Percentiles rank a stretch among this genome's conserved stretches.
Conservation (phyloP, 2,797 vertebrate species). For the Catamblyrhynchus diadema region DNA sequence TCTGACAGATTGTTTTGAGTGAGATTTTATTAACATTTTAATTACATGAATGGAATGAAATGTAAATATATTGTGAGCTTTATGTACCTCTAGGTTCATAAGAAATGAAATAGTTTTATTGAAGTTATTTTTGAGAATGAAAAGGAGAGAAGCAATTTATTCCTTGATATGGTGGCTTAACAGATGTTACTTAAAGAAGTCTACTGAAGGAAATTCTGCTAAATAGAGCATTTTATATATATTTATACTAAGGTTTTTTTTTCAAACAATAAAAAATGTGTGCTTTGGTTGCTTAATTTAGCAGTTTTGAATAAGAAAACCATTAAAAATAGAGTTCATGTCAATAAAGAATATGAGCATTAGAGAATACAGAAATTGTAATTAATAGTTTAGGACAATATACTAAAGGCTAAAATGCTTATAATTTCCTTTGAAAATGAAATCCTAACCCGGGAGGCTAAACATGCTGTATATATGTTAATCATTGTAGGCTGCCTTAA, state of each 20-base stretch:
- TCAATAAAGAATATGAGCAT: not conserved
- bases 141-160: not conserved
- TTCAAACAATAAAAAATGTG: not conserved
- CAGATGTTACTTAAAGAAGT: not conserved
- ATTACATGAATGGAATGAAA: conserved; percentile 19
- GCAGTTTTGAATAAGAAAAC: not conserved
- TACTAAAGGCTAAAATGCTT: not conserved
- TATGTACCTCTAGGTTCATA: not conserved
- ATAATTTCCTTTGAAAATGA: not conserved
- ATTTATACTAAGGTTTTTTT: not conserved
- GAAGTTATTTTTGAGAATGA: not conserved
- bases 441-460: not conserved
- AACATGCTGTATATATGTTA: not conserved
- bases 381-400: not conserved
- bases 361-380: not conserved
- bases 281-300: not conserved
- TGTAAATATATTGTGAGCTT: conserved; percentile 1
- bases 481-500: not conserved
- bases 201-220: not conserved
- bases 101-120: not conserved
- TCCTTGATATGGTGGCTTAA: not conserved
- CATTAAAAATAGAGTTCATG: not conserved
- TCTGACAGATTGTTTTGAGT: conserved; percentile 17
- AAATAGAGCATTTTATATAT: not conserved
- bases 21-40: conserved; percentile 56